Evolutionary conservation across 1,140 invertebrate species (phyloP), one percentile per base, ranked within the genome.

Genomic region (Holcopasites calliopsidis): DNA sequence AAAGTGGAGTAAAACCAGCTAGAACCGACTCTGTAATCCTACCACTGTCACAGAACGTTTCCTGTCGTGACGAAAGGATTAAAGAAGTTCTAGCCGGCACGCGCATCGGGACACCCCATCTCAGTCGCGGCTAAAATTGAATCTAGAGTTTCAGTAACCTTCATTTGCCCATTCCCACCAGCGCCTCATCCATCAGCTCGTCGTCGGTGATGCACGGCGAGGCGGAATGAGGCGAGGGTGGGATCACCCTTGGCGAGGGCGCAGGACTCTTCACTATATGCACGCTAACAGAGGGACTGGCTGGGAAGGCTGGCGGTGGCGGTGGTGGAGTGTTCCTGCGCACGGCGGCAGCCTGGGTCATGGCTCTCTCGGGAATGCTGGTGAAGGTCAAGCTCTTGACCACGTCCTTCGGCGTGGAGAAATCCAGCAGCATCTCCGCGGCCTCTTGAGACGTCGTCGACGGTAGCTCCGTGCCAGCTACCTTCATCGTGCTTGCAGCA

Each of bases 121-220:
- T 18, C 6, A 7, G 13, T 35, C 38, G 49, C 38, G 23, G 38
- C 54, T 66, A 55, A 44, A 74, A 74, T 74, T 74, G 52, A 66
- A 55, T 66, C 71, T 74, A 74, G 31, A 84, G 55, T 87, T 89
- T 89, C 44, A 91, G 87, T 87, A 90, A 88, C 82, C 88, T 91
- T 93, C 92, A 94, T 91, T 94, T 94, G 28, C 93, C 95, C 91
- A 95, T 91, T 54, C 95, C 95, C 40, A 96, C 95, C 26, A 97
- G 90, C 1, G 96, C 96, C 86, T 97, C 96, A 87, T 97, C 96
- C 95, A 97, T 97, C 2, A 97, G 93, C 84, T 97, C 96, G 88
- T 97, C 96, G 84, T 97, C 96, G 69, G 96, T 96, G 70, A 96
- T 95, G 80, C 95, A 95, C 6, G 96, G 96, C 2, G 96, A 96